These are phyloP conservation scores for Eulemur coronatus DNA, from an alignment of 2,797 vertebrate species.

Conservation along the genomic window DNA sequence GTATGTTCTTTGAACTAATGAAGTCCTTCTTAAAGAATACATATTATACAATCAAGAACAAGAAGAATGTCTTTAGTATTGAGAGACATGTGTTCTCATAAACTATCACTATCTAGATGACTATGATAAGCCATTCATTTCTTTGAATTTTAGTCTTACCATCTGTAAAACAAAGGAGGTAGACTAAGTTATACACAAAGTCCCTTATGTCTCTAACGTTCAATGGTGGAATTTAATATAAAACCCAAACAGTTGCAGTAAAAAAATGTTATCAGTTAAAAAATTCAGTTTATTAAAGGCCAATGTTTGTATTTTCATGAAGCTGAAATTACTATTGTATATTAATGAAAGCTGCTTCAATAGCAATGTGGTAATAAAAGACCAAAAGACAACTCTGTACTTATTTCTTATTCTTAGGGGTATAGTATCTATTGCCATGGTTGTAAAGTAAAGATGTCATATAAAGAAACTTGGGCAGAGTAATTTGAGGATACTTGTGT, in stretches of 20 bases:
- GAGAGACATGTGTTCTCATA: not conserved
- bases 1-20: not conserved
- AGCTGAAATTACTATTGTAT: not conserved
- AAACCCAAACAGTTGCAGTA: slow-evolving; percentile 4
- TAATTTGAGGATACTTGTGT: not conserved
- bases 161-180: not conserved
- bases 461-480: not conserved
- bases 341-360: not conserved
- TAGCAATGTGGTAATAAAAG: not conserved
- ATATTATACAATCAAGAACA: not conserved
- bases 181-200: not conserved
- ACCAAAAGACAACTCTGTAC: not conserved
- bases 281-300: slow-evolving; percentile 33
- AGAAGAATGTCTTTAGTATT: not conserved
- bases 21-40: not conserved
- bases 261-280: not conserved
- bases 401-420: not conserved
- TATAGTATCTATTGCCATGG: not conserved
- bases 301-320: not conserved
- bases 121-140: not conserved
- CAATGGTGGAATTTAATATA: not conserved
- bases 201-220: not conserved
- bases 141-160: not conserved
- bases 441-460: not conserved
- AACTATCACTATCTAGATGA: not conserved